A percentile compares a stretch with the other conserved stretches of the same genome.
phyloP scores from a whole-genome alignment of 2,797 vertebrate species.

The Lacerta viridis region DNA sequence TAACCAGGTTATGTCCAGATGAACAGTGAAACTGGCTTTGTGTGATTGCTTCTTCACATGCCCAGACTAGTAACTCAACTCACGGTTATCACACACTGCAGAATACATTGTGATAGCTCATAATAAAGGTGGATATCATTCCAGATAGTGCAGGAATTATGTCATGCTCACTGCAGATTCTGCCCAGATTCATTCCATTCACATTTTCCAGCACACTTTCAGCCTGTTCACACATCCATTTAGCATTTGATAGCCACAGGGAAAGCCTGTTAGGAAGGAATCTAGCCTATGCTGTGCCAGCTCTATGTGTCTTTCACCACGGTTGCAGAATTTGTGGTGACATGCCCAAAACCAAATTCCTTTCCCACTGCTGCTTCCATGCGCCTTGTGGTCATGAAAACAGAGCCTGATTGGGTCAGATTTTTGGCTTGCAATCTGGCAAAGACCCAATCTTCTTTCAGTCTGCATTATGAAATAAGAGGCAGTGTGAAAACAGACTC shows the following conservation, averaged over 20 bases:
- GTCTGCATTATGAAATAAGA: neutral
- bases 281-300: neutral
- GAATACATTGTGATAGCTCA: neutral
- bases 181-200: neutral
- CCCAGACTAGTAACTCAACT: neutral
- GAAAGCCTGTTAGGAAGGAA: neutral
- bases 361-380: neutral
- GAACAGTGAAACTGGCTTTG: neutral
- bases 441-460: neutral
- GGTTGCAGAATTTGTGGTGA: neutral
- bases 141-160: no score
- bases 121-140: neutral
- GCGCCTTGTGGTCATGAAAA: neutral
- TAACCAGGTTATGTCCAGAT: neutral
- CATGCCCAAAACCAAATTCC: neutral
- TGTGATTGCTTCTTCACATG: neutral
- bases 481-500: neutral
- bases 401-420: neutral
- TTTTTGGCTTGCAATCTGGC: neutral
- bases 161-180: neutral
- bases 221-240: neutral
- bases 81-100: neutral
- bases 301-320: constrained; percentile 1
- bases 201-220: neutral
- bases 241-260: neutral